Evolutionary conservation across 2,888 invertebrate species (phyloP).

Genomic region (Syritta pipiens): DNA sequence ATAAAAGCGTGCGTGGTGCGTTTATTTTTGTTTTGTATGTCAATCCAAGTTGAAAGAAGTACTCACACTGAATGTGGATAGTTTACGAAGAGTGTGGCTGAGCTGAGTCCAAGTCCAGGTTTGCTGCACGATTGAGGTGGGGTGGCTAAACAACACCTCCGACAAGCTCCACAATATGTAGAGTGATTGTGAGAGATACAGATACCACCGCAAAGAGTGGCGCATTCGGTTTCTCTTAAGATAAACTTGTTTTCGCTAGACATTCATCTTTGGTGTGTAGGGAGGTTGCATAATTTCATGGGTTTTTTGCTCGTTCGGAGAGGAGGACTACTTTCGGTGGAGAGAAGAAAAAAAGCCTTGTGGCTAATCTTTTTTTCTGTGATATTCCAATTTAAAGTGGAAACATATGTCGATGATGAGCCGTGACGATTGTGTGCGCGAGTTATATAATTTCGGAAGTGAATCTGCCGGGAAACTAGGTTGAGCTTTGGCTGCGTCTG

Average conservation of each 20-base stretch:
- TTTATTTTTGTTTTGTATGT: neutral
- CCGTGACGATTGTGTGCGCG: constrained; percentile 12
- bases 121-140: neutral
- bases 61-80: constrained; percentile 17
- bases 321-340: neutral
- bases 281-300: constrained; percentile 42
- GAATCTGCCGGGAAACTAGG: neutral
- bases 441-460: constrained; percentile 42
- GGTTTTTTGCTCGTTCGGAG: neutral
- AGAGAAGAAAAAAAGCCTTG: too few species aligned
- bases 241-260: constrained; percentile 33
- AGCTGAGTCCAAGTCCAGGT: neutral
- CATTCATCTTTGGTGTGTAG: neutral
- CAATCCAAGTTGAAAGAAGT: constrained; percentile 7
- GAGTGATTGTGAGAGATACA: neutral
- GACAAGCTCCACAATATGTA: neutral
- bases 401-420: too few species aligned
- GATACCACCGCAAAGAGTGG: neutral
- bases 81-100: neutral
- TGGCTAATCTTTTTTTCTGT: too few species aligned
- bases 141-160: neutral
- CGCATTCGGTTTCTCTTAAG: constrained; percentile 27
- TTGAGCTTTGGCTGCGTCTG: neutral
- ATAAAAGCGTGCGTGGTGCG: too few species aligned
- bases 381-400: neutral